Conservation (phyloP, 2,888 invertebrate genomes). For the Caenorhabditis zanzibari region DNA sequence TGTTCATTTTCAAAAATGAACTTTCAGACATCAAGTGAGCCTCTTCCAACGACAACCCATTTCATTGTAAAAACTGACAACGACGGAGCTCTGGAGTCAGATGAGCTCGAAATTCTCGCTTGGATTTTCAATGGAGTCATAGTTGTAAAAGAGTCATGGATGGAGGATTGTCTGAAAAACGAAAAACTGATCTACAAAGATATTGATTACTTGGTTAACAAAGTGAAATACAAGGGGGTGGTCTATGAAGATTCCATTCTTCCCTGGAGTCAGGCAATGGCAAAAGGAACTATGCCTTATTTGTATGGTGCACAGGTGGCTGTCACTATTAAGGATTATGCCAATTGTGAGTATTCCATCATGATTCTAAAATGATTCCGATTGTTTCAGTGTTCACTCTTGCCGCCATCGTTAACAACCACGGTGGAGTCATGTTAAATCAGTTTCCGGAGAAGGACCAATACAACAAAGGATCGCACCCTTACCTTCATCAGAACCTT, state of each 20-base stretch:
- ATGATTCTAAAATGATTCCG: not conserved
- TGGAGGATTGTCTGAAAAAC: conserved; percentile 26
- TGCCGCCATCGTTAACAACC: not conserved
- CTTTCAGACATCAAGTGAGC: conserved; percentile 18
- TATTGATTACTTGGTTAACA: conserved; percentile 8
- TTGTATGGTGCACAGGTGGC: conserved; percentile 11
- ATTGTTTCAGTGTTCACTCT: not conserved
- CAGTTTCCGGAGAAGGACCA: not conserved
- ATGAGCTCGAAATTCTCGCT: not conserved
- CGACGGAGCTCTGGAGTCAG: conserved; percentile 11
- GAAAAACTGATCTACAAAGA: conserved; percentile 1
- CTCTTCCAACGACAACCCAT: conserved; percentile 16
- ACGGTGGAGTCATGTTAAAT: conserved; percentile 7
- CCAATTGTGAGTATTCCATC: conserved; percentile 6
- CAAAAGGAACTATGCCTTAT: conserved; percentile 28
- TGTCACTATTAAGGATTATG: conserved; percentile 1
- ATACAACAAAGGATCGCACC: conserved; percentile 18
- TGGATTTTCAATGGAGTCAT: conserved; percentile 33
- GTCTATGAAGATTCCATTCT: conserved; percentile 24
- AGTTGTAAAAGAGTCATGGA: conserved; percentile 30
- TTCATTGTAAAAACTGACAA: conserved; percentile 7
- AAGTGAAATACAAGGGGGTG: conserved; percentile 16
- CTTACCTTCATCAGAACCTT: conserved; percentile 19
- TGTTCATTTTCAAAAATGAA: not conserved
- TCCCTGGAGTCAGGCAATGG: conserved; percentile 13